Percentiles rank a stretch among this genome's conserved stretches.
Evolutionary conservation across 1,140 invertebrate species (phyloP).

Genomic region (Drosophila pallidifrons): DNA sequence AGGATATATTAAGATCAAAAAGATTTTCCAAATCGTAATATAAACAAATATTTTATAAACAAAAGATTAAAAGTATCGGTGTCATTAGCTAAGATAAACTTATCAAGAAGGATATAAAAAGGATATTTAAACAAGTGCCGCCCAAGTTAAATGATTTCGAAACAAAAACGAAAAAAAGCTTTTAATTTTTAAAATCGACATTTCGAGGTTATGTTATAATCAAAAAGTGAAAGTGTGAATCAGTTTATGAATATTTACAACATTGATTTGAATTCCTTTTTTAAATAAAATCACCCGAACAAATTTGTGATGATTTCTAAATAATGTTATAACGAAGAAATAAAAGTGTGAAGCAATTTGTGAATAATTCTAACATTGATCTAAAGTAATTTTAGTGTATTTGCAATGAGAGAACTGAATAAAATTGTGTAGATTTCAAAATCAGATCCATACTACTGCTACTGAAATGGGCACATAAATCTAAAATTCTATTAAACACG

Average conservation of each 20-base stretch:
- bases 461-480: too few species aligned
- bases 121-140: not conserved
- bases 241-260: not conserved
- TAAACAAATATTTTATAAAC: not conserved
- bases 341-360: too few species aligned
- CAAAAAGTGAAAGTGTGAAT: slow-evolving; percentile 8
- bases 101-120: not conserved
- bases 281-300: too few species aligned
- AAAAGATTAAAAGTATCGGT: not conserved
- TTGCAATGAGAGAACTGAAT: too few species aligned
- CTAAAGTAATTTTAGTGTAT: too few species aligned
- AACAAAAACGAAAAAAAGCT: not conserved
- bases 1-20: slow-evolving; percentile 6
- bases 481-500: not conserved
- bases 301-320: too few species aligned
- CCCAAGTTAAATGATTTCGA: not conserved
- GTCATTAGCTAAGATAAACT: not conserved
- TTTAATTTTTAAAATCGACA: not conserved
- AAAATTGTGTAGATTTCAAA: too few species aligned
- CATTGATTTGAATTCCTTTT: too few species aligned
- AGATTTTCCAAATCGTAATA: not conserved
- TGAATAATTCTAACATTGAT: too few species aligned
- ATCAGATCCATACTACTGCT: too few species aligned
- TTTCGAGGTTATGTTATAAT: slow-evolving; percentile 2
- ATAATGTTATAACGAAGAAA: too few species aligned